Conservation (phyloP, 2,113 vertebrate species). For the Oostethus manadensis region DNA sequence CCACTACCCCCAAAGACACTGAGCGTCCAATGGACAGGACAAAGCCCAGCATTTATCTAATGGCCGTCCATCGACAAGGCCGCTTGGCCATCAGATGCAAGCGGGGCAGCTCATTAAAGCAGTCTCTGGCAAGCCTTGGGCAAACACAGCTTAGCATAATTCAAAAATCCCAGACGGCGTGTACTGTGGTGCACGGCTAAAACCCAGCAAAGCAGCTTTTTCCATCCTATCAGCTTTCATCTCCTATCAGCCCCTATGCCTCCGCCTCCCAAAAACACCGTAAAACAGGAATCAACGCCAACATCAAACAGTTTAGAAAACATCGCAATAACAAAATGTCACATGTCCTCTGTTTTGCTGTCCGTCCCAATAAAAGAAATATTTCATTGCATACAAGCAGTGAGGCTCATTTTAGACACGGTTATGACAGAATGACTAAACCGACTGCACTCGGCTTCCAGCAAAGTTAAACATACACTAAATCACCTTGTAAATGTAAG, state of each 20-base stretch:
- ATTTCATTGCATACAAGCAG: conserved; percentile 1
- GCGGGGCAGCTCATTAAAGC: conserved; percentile 50
- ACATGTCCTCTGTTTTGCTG: conserved; percentile 22
- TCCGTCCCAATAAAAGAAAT: not conserved
- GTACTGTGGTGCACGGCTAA: conserved; percentile 41
- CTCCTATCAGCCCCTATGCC: conserved; percentile 28
- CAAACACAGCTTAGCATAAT: conserved; percentile 64
- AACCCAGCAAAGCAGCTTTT: conserved; percentile 63
- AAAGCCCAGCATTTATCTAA: too few relatives aligned
- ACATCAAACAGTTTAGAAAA: conserved; percentile 20
- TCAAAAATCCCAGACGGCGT: conserved; percentile 64
- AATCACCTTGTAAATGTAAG: not conserved
- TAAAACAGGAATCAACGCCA: conserved; percentile 38
- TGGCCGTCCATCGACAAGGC: conserved; percentile 22
- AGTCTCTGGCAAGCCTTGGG: conserved; percentile 43
- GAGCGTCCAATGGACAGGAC: too few relatives aligned
- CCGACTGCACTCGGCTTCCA: not conserved
- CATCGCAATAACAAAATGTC: conserved; percentile 28
- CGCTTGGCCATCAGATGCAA: conserved; percentile 26
- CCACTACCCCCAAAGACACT: too few relatives aligned
- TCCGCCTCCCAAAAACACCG: conserved; percentile 42
- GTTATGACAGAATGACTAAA: not conserved
- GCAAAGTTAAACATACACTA: conserved; percentile 1
- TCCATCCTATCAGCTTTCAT: conserved; percentile 51
- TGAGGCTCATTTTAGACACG: not conserved